Base-by-base conservation (phyloP, 2,113 vertebrate species). In the Tauraco erythrolophus region DNA sequence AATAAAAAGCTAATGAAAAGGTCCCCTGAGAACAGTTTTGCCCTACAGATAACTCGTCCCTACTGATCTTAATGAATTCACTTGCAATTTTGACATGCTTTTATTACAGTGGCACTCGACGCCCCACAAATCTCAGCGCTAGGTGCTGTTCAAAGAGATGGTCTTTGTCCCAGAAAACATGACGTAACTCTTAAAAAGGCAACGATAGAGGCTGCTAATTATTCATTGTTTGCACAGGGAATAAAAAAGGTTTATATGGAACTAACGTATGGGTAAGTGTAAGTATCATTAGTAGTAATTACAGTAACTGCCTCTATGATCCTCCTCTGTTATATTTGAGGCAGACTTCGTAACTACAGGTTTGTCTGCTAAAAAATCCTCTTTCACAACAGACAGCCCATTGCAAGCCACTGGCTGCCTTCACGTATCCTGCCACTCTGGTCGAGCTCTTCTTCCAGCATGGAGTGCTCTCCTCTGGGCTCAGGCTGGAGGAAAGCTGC, bases 331-430 rank as follows among this genome's bases (percentile, higher is more conserved):
- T 96, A 48, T 58, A 92, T 57, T 11, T 77, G 77, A 94, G 95
- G 94, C 83, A 77, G 87, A 62, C 58, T 96, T 54, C 92, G 86
- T 95, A 90, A 96, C 35, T 41, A 77, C 66, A 33, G 88, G 76
- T 91, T 97, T 93, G 94, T 37, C 88, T 76, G 88, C 94, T 89
- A 28, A 89, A 65, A 94, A 96, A 68, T 41, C 61, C 85, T 96
- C 94, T 96, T 94, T 94, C 95, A 93, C 95, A 94, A 92, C 21
- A 66, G 50, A 0, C 24, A 74, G 83, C 70, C 83, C 94, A 72
- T 3, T 16, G 75, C n/a, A 11, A 88, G 86, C 75, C 3, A 16
- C 4, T 35, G 78, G 88, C 92, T 43, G 82, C 77, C 25, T 24
- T n/a, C 70, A 17, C 0, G 3, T 6, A 8, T 17, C 72, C 45